Evolutionary conservation across 2,797 vertebrate genomes (phyloP), one percentile per base, ranked within the genome.

Genomic region (Cynodonichthys magdalenae): DNA sequence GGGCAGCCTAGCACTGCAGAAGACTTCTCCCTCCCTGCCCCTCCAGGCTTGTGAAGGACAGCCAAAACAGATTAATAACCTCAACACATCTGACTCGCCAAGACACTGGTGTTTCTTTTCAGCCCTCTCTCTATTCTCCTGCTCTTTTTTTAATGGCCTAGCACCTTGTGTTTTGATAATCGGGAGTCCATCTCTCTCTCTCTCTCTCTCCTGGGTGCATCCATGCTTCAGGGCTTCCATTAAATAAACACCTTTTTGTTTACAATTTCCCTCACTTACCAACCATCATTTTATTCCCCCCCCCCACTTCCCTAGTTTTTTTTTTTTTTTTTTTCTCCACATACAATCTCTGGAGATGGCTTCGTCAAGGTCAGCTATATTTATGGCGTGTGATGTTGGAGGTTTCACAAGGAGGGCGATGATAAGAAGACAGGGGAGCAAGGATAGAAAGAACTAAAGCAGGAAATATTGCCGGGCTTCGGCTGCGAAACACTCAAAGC

Each of bases 31-130:
- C 77, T 59, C 64, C 54, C 17, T 3, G 17, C 39, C 27, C 62
- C 75, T 59, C 63, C 55, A 55, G 74, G 78, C 72, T 71, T 60
- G 53, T 76, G 86, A 89, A 86, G 80, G 80, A 85, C 86, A 77
- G 83, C 72, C 78, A 77, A 69, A 79, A 73, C 88, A 84, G 67
- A 89, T 82, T 75, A 85, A 89, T 87, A 82, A 87, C 82, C 70
- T 86, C 71, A 80, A 86, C 85, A 87, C 85, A 87, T 86, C 86
- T 87, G 84, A 90, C 75, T 92, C 89, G 86, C 83, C 66, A 75
- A 86, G 81, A 86, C 56, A 27, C 79, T 74, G 82, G 76, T 87
- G 75, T 83, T 80, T 76, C 78, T 88, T 84, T 79, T 53, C 71
- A 50, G 54, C 62, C 74, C 69, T 78, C 70, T 68, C 68, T 80